Percentiles rank a stretch among this genome's conserved stretches.
Evolutionary conservation across 2,797 vertebrate genomes (phyloP).

Genomic region (Anniella stebbinsi): DNA sequence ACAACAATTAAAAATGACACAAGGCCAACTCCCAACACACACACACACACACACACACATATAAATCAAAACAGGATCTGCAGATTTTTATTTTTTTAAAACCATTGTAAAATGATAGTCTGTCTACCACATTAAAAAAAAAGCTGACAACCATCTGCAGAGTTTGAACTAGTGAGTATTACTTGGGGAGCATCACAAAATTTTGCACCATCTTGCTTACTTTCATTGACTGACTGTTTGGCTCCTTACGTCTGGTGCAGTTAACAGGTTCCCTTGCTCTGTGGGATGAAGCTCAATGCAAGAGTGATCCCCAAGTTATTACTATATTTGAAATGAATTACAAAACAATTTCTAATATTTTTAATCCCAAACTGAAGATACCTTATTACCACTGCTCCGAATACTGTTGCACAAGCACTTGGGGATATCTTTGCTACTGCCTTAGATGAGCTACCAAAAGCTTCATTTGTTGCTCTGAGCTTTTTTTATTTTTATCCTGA

Average conservation of each 20-base stretch:
- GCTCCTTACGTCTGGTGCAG: neutral
- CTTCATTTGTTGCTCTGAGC: neutral
- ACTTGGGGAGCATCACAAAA: neutral
- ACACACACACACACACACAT: neutral
- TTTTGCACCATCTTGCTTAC: neutral
- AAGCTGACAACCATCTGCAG: neutral
- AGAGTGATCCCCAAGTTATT: neutral
- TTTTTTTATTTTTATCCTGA: constrained; percentile 14
- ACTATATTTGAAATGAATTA: constrained; percentile 1
- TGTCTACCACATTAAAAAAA: neutral
- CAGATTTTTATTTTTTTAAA: neutral
- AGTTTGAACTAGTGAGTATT: neutral
- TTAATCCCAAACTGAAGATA: neutral
- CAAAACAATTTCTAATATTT: constrained; percentile 1
- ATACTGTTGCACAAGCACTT: neutral
- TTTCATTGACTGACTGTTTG: neutral
- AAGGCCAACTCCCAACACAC: neutral
- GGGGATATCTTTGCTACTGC: neutral
- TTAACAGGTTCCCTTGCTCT: neutral
- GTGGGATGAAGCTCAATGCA: neutral
- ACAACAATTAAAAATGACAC: neutral
- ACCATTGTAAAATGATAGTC: neutral
- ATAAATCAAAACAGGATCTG: neutral
- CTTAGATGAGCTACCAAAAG: constrained; percentile 4
- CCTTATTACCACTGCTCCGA: neutral